Percentiles rank a stretch among this genome's conserved stretches.
phyloP scores from a whole-genome alignment of 1,140 invertebrate species.

The Antheraea pernyi region DNA sequence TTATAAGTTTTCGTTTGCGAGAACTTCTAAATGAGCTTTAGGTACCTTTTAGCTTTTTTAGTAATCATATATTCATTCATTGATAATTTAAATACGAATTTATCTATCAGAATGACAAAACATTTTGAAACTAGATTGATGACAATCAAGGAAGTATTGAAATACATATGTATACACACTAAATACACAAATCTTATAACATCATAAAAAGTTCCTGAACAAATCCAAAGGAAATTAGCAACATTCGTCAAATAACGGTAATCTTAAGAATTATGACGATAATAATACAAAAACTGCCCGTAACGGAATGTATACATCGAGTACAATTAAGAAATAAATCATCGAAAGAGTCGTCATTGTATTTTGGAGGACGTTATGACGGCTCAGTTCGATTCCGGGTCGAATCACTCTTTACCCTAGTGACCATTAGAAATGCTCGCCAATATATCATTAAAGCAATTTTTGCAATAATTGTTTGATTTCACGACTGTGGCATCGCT shows the following conservation, averaged over 20 bases:
- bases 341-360: constrained; percentile 63
- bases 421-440: constrained; percentile 71
- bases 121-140: no score
- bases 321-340: constrained; percentile 74
- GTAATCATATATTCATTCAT: no score
- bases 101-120: no score
- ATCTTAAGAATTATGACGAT: constrained; percentile 43
- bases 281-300: constrained; percentile 45
- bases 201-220: neutral
- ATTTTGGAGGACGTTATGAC: constrained; percentile 72
- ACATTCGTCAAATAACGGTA: neutral
- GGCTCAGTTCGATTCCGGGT: constrained; percentile 49
- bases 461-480: constrained; percentile 77
- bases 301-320: constrained; percentile 36
- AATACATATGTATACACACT: no score
- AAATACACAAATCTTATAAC: no score
- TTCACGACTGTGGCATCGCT: constrained; percentile 31
- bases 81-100: no score
- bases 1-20: no score
- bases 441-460: constrained; percentile 79
- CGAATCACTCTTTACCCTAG: constrained; percentile 51
- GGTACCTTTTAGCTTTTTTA: no score
- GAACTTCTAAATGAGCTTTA: no score
- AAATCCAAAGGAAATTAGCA: neutral
- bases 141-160: no score